Percentiles rank a stretch among this genome's conserved stretches.
These are phyloP conservation scores for Marmota monax DNA, from an alignment of 2,113 vertebrate genomes.

Conservation along the genomic window DNA sequence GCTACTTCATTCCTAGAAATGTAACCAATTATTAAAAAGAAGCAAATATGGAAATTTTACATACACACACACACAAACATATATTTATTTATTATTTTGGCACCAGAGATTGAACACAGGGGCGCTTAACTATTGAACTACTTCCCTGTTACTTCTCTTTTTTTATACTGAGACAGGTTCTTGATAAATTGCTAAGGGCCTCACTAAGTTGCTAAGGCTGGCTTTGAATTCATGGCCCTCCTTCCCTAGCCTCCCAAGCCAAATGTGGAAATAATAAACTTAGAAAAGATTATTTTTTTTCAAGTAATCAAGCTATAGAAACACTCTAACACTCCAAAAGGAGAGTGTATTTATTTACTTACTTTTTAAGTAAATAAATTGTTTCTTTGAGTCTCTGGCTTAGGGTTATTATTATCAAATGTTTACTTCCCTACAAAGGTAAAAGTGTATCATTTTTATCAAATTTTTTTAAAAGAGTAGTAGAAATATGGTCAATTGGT, in stretches of 20 bases:
- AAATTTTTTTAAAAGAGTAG: not conserved
- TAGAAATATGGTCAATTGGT: not conserved
- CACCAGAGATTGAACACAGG: too few species aligned
- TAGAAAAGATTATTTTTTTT: constrained; percentile 8
- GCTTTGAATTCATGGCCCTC: too few species aligned
- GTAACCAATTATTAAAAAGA: not conserved
- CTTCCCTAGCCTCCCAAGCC: too few species aligned
- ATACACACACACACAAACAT: too few species aligned
- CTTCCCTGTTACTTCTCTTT: too few species aligned
- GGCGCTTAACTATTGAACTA: too few species aligned
- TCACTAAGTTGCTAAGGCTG: too few species aligned
- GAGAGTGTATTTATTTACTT: not conserved
- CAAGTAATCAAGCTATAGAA: not conserved
- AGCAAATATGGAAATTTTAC: not conserved
- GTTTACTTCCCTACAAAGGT: not conserved
- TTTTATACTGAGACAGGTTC: too few species aligned
- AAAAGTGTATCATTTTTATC: not conserved
- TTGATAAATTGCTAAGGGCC: too few species aligned
- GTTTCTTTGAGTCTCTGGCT: not conserved
- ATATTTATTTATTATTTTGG: too few species aligned
- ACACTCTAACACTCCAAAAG: not conserved
- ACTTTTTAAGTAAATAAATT: not conserved
- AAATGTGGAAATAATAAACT: not conserved
- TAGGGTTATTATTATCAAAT: constrained; percentile 9
- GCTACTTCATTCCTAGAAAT: constrained; percentile 23